These are phyloP conservation scores for Ormyrus thymus DNA, from an alignment of 2,888 invertebrate species.

Conservation along the genomic window DNA sequence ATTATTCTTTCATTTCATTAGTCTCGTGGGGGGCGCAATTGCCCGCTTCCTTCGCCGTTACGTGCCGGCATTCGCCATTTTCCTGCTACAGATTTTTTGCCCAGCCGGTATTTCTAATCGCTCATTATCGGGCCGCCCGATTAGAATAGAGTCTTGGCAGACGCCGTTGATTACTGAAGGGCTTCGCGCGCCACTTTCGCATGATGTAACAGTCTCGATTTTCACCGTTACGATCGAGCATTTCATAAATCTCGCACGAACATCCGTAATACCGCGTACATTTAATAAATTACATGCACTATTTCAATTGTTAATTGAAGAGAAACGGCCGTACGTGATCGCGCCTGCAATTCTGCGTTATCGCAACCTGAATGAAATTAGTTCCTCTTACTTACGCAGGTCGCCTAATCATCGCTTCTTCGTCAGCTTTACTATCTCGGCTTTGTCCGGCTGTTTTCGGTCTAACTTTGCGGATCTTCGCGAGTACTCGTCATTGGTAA, in stretches of 20 bases:
- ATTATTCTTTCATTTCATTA: conserved; percentile 62
- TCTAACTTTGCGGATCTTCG: not conserved
- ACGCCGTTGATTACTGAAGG: no score
- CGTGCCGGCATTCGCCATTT: not conserved
- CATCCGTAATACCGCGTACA: not conserved
- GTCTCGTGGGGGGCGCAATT: conserved; percentile 52
- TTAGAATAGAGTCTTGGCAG: no score
- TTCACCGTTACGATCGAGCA: not conserved
- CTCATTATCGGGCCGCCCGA: no score
- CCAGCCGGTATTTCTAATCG: not conserved
- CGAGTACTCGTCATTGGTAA: not conserved
- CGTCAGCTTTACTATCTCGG: not conserved
- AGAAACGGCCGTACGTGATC: not conserved
- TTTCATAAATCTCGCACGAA: not conserved
- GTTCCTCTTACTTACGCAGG: not conserved
- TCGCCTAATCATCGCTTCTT: not conserved
- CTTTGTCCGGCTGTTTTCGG: not conserved
- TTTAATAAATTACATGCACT: not conserved
- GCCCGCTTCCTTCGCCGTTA: conserved; percentile 57
- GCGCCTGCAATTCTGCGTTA: not conserved
- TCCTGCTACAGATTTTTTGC: not conserved
- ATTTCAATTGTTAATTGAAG: conserved; percentile 18
- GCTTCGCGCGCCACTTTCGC: no score
- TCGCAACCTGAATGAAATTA: not conserved
- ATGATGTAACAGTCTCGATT: not conserved